Base-by-base conservation (phyloP, 1,140 invertebrate species). In the Cataglyphis hispanica region DNA sequence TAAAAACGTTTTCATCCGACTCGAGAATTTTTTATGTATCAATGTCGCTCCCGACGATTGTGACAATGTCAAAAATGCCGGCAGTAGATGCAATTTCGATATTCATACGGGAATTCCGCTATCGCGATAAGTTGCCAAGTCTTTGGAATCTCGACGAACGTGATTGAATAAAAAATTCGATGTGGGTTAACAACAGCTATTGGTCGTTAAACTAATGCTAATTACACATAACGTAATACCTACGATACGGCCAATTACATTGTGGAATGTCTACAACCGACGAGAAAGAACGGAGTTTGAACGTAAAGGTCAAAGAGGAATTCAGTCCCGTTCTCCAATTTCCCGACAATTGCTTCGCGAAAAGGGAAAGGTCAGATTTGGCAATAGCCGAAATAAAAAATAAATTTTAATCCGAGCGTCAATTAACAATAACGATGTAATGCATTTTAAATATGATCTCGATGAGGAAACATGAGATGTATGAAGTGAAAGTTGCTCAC, bases 131-230 rank as follows among this genome's bases (percentile, higher is more conserved):
- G 10, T 8, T 8, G 22, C 10, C 46, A 19, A 50, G 37, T 31
- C 37, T 27, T 27, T 3, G 69, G 53, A 58, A 27, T 58, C 16
- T 11, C 13, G 53, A 22, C 13, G 34, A 13, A 22, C 2, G 16
- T 5, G 25, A 7, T 22, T 76, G 86, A 88, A 83, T 86, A 87
- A 67, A 61, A 76, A 72, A 4, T 11, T 58, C 37, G 40, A 89
- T 88, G 61, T 77, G 31, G 76, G 88, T 50, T 88, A 89, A 89
- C 43, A 67, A 78, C 46, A 64, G 31, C 19, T 58, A 86, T 81
- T 43, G 77, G 64, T 87, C 31, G 61, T 89, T 63, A 76, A 46
- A 27, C 60, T 61, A 85, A 56, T 58, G 40, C 56, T 89, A 89
- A 89, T 89, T 89, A 67, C 76, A 53, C 50, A 40, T 72, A 83